These are phyloP conservation scores for Mormyrops attenuatus DNA, from an alignment of 2,797 vertebrate genomes.

Conservation along the genomic window DNA sequence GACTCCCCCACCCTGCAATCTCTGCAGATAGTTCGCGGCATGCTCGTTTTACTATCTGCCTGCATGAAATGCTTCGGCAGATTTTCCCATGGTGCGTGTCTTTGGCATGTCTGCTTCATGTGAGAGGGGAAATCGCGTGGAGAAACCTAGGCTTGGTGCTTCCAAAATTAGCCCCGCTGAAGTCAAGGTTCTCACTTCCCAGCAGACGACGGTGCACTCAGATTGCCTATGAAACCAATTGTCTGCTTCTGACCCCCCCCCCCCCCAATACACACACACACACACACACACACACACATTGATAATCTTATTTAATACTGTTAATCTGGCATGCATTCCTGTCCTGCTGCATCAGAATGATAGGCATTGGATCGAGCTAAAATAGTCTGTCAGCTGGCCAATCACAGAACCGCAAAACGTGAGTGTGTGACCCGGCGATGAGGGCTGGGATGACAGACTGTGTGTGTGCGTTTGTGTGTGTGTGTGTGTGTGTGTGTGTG, in stretches of 20 bases:
- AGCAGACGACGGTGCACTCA: neutral
- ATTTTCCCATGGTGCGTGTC: neutral
- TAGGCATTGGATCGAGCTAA: neutral
- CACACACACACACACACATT: neutral
- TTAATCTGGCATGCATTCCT: constrained; percentile 14
- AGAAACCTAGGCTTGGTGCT: neutral
- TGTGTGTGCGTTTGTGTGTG: neutral
- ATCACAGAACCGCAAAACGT: neutral
- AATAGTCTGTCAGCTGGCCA: neutral
- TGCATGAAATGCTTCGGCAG: neutral
- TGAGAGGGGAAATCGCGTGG: neutral
- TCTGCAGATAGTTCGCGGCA: neutral
- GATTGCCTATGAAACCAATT: neutral
- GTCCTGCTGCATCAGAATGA: neutral
- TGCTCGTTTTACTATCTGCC: neutral
- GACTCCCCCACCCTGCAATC: neutral
- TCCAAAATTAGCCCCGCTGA: neutral
- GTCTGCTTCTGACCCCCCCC: constrained; percentile 16
- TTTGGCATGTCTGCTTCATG: neutral
- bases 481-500: neutral
- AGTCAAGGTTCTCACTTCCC: neutral
- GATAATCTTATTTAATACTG: constrained; percentile 29
- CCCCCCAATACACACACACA: neutral
- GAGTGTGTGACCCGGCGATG: neutral
- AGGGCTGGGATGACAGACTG: neutral